Evolutionary conservation across 2,888 invertebrate species (phyloP), one percentile per base, ranked within the genome.

Genomic region (Deilephila porcellus): DNA sequence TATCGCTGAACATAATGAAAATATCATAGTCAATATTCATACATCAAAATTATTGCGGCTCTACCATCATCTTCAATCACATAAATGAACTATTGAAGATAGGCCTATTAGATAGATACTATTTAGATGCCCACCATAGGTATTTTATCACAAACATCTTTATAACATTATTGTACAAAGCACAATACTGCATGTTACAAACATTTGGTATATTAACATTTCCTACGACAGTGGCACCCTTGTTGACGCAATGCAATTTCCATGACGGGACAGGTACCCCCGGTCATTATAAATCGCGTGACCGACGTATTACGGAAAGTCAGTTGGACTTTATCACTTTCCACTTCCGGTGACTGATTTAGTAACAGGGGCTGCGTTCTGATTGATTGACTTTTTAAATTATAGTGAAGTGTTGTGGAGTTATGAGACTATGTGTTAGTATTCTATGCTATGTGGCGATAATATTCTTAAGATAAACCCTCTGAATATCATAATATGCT

Each of bases 311-410:
- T 84, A 85, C 86, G 85, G 84, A 88, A 90, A 91, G 91, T 91
- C 93, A 91, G 91, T 92, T 92, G 92, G 92, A 91, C 91, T 92
- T 89, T 93, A 94, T 93, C 94, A 92, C 93, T 92, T 91, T 89
- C 91, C 79, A 93, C 87, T 92, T 94, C 93, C 94, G 89, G 88
- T 74, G 80, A 87, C 88, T 91, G 85, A 83, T 84, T 83, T 83
- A 81, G 83, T 81, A 83, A 76, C 71, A 75, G 60, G 75, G 74
- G 73, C 75, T 71, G 70, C 70, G 70, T 72, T 72, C 75, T 74
- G 73, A 71, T 74, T 73, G 75, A 64, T 76, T 74, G 72, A 74
- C 63, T 72, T 70, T 70, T 70, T 56, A 62, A 14, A 20, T 14
- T 62, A 56, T 1, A n/a, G n/a, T n/a, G 6, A 5, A n/a, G 56